Evolutionary conservation across 2,888 invertebrate species (phyloP).

Genomic region (Clivina fossor): DNA sequence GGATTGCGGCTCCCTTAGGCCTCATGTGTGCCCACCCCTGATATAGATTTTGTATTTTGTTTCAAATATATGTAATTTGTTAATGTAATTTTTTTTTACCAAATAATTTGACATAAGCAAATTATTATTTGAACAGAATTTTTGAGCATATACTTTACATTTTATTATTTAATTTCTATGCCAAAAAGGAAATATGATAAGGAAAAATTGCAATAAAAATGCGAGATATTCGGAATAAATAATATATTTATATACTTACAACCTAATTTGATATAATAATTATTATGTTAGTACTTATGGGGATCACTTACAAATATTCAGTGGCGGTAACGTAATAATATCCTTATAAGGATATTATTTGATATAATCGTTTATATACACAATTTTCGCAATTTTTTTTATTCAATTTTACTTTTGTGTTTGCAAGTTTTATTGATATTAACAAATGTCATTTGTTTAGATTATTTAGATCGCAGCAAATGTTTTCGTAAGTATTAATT

Average conservation of each 20-base stretch:
- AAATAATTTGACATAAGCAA: too few relatives aligned
- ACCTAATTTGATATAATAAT: conserved; percentile 48
- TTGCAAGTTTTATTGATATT: conserved; percentile 27
- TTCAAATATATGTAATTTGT: too few relatives aligned
- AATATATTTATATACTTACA: conserved; percentile 50
- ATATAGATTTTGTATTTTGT: too few relatives aligned
- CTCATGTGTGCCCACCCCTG: too few relatives aligned
- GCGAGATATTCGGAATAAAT: conserved; percentile 47
- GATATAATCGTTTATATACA: conserved; percentile 33
- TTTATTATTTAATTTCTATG: not conserved
- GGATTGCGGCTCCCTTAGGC: too few relatives aligned
- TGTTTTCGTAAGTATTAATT: conserved; percentile 1
- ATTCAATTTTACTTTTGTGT: too few relatives aligned
- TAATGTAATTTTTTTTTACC: too few relatives aligned
- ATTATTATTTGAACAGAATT: too few relatives aligned
- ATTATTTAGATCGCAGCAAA: conserved; percentile 2
- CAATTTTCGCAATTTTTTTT: too few relatives aligned
- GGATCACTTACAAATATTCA: conserved; percentile 45
- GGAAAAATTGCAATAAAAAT: not conserved
- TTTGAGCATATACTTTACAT: too few relatives aligned
- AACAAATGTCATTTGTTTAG: conserved; percentile 11
- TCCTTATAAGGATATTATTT: conserved; percentile 1
- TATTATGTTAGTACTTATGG: conserved; percentile 41
- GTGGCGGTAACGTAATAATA: conserved; percentile 31
- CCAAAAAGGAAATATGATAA: not conserved